Evolutionary conservation across 2,888 invertebrate species (phyloP), one percentile per base, ranked within the genome.

Genomic region (Anodontia alba): DNA sequence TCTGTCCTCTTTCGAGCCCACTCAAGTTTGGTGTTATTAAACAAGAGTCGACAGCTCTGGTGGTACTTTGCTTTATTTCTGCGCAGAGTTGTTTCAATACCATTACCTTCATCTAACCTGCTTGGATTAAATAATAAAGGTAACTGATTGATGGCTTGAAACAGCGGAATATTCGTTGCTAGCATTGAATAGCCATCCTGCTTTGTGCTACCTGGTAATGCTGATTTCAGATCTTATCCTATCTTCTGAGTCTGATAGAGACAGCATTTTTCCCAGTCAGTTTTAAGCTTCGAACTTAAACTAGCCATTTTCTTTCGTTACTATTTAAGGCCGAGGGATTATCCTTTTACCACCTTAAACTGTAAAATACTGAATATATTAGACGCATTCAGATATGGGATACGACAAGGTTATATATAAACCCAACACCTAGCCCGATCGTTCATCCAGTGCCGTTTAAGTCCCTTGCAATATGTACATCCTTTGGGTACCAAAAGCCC

Each of bases 51-150:
- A 69, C 79, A 84, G 57, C 71, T 78, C 69, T 80, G 66, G 51
- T 86, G 88, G 31, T 88, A 86, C 38, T 84, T 73, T 70, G 87
- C 84, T n/a, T 79, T 42, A 15, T 78, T 84, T 17, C 46, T 54
- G 70, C 75, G 72, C 75, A 83, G 62, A 49, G 84, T 83, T 70
- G 66, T 70, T 76, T 83, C 85, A 66, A 85, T 82, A n/a, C 85
- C 80, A 80, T 49, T 69, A 57, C 83, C 82, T 66, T 88, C 81
- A 70, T 83, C 79, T 73, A 85, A 71, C 67, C 85, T 72, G 17
- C 23, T 38, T 20, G 77, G 73, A 67, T 86, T 74, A 1, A 84
- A 76, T 17, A 62, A 49, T n/a, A 86, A 72, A 12, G 82, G 79
- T 8, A 86, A 57, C 46, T 67, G 67, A 36, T 75, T 81, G 38